Percentiles rank a stretch among this genome's conserved stretches.
phyloP scores from a whole-genome alignment of 2,113 vertebrate species.

The Hippoglossus stenolepis region DNA sequence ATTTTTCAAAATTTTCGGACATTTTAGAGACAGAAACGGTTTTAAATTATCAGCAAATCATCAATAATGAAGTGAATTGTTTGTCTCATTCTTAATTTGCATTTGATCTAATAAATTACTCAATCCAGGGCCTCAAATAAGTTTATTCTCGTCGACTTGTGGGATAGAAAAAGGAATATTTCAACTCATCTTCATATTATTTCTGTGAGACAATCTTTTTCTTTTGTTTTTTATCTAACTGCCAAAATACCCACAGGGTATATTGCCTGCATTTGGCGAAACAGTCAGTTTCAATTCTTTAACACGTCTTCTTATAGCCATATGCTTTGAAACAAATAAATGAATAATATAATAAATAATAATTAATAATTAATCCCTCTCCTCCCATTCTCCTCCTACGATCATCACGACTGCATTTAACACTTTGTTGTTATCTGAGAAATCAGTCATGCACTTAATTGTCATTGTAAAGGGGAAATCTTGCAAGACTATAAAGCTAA shows the following conservation, averaged over 20 bases:
- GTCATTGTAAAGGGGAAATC: constrained; percentile 58
- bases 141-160: neutral
- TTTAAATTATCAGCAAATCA: too few relatives aligned
- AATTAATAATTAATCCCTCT: constrained; percentile 42
- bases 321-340: constrained; percentile 44
- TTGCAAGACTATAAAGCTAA: constrained; percentile 55
- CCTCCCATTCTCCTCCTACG: constrained; percentile 49
- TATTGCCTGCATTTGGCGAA: constrained; percentile 10
- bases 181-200: neutral
- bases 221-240: constrained; percentile 1
- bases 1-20: too few relatives aligned
- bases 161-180: constrained; percentile 1
- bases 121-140: too few relatives aligned
- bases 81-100: too few relatives aligned
- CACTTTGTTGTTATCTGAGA: constrained; percentile 55
- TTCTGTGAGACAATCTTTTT: neutral
- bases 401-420: constrained; percentile 45
- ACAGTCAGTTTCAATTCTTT: constrained; percentile 18
- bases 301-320: constrained; percentile 61
- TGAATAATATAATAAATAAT: too few relatives aligned
- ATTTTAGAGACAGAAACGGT: too few relatives aligned
- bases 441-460: constrained; percentile 69
- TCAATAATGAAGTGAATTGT: too few relatives aligned
- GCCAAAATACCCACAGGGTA: constrained; percentile 23
- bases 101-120: too few relatives aligned